Evolutionary conservation across 2,888 invertebrate species (phyloP).

Genomic region (Ptilodon capucinus): DNA sequence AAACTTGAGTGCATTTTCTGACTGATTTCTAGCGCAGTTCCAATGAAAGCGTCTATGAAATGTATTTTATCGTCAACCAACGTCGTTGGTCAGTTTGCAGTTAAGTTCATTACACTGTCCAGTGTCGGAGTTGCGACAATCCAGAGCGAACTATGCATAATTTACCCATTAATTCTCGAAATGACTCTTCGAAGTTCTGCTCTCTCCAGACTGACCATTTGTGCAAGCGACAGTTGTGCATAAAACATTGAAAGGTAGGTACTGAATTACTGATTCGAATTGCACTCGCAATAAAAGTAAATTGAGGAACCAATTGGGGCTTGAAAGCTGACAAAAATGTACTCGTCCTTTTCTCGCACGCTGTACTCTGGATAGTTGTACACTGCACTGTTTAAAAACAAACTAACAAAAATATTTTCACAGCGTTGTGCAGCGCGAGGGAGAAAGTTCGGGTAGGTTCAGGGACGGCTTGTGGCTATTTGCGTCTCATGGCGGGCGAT

Average conservation of each 20-base stretch:
- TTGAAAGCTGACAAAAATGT: conserved; percentile 11
- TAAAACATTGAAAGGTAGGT: conserved; percentile 54
- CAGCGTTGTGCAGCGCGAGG: conserved; percentile 41
- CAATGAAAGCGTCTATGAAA: conserved; percentile 48
- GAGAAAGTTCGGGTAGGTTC: conserved; percentile 79
- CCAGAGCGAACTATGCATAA: conserved; percentile 77
- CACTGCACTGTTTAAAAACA: conserved; percentile 40
- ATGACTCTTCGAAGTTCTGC: conserved; percentile 73
- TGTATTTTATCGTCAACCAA: conserved; percentile 51
- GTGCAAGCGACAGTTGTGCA: conserved; percentile 56
- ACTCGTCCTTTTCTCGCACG: conserved; percentile 20
- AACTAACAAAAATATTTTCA: conserved; percentile 48
- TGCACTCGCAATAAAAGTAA: conserved; percentile 28
- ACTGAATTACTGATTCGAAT: conserved; percentile 15
- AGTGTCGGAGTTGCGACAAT: conserved; percentile 66
- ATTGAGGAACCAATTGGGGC: conserved; percentile 10
- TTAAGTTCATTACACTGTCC: conserved; percentile 70
- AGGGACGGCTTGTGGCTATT: conserved; percentile 76
- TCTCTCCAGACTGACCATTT: conserved; percentile 66
- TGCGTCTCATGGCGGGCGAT: conserved; percentile 75
- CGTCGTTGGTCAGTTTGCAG: conserved; percentile 55
- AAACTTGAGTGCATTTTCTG: too few species aligned
- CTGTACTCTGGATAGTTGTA: conserved; percentile 22
- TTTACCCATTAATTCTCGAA: conserved; percentile 77
- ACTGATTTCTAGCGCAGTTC: conserved; percentile 20